Evolutionary conservation across 2,797 vertebrate genomes (phyloP).

Genomic region (Poeciliopsis infans): DNA sequence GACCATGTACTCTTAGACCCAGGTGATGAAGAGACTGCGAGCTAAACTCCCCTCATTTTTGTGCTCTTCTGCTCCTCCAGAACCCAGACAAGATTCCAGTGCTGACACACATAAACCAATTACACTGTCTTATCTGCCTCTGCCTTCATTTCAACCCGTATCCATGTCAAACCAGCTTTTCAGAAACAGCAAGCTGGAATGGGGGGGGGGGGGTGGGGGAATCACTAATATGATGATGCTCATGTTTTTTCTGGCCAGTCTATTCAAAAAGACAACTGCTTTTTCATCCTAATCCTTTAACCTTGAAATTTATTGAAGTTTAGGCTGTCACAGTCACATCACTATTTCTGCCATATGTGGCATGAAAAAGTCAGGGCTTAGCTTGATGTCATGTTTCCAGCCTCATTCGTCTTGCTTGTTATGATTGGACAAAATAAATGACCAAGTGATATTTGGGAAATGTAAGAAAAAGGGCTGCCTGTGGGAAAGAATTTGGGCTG

Average conservation of each 20-base stretch:
- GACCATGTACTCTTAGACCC: slow-evolving; percentile 51
- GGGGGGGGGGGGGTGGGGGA: slow-evolving; percentile 26
- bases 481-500: slow-evolving; percentile 79
- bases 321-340: slow-evolving; percentile 19
- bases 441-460: slow-evolving; percentile 76
- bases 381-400: slow-evolving; percentile 64
- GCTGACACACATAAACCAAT: slow-evolving; percentile 82
- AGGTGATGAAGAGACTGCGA: slow-evolving; percentile 77
- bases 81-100: slow-evolving; percentile 76
- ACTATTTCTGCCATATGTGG: slow-evolving; percentile 20
- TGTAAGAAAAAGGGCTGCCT: slow-evolving; percentile 72
- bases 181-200: slow-evolving; percentile 71
- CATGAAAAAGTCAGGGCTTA: slow-evolving; percentile 49
- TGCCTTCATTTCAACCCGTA: slow-evolving; percentile 70
- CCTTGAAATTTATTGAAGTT: slow-evolving; percentile 43
- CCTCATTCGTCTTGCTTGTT: slow-evolving; percentile 76
- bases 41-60: slow-evolving; percentile 38
- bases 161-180: slow-evolving; percentile 76
- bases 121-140: slow-evolving; percentile 79
- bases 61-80: slow-evolving; percentile 58
- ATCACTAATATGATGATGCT: slow-evolving; percentile 72
- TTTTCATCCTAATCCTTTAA: slow-evolving; percentile 30
- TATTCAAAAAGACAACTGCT: slow-evolving; percentile 68
- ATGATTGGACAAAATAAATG: slow-evolving; percentile 70
- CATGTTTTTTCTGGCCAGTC: slow-evolving; percentile 59